These are phyloP conservation scores for Carlito syrichta DNA, from an alignment of 2,113 vertebrate species.

Conservation along the genomic window DNA sequence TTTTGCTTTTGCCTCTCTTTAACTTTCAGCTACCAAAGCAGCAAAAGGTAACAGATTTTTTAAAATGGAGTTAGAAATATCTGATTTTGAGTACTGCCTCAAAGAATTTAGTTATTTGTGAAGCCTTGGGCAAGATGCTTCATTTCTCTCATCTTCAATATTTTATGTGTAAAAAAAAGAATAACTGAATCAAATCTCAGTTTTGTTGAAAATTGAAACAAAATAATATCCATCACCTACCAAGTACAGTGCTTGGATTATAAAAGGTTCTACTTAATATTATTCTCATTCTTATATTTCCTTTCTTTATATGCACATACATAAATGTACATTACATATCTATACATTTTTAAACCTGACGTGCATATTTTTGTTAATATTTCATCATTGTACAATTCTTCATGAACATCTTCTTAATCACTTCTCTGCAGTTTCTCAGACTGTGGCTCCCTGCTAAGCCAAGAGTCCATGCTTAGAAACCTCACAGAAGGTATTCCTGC, in stretches of 20 bases:
- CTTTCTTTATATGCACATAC: not conserved
- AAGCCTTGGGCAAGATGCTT: not conserved
- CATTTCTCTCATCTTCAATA: not conserved
- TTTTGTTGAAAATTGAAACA: not conserved
- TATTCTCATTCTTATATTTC: not conserved
- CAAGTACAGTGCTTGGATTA: not conserved
- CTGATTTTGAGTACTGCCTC: not conserved
- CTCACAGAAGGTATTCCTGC: not conserved
- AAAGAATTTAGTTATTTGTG: not conserved
- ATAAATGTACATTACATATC: not conserved
- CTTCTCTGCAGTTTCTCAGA: not conserved
- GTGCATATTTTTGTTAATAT: not conserved
- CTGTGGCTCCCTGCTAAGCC: not conserved
- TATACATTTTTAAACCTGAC: not conserved
- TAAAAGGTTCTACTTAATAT: not conserved
- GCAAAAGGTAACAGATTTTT: not conserved
- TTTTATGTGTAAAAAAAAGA: not conserved
- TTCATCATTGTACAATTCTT: not conserved
- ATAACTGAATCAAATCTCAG: not conserved
- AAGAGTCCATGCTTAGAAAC: not conserved
- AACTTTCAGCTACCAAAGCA: not conserved
- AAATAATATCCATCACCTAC: not conserved
- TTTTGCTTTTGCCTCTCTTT: not conserved
- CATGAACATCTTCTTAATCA: not conserved
- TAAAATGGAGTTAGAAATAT: not conserved